These are phyloP conservation scores for Plebejus melissa DNA, from an alignment of 2,888 invertebrate genomes.

Conservation along the genomic window DNA sequence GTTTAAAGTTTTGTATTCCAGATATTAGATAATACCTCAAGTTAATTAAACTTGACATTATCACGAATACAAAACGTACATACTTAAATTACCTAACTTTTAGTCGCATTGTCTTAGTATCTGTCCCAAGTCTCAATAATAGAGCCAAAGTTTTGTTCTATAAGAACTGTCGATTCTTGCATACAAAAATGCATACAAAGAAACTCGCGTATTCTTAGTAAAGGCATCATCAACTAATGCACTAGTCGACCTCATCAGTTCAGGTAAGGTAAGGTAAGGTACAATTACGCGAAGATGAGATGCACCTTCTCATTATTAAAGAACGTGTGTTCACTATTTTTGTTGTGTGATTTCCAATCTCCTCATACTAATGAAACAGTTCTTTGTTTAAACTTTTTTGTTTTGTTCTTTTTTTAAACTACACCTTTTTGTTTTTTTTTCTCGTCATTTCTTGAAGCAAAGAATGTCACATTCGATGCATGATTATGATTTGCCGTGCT, in stretches of 20 bases:
- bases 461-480: neutral
- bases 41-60: too few relatives aligned
- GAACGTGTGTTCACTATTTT: conserved; percentile 43
- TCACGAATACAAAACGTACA: neutral
- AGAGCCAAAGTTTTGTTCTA: neutral
- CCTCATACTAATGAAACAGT: conserved; percentile 30
- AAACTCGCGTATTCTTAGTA: conserved; percentile 28
- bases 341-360: conserved; percentile 44
- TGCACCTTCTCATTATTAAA: conserved; percentile 55
- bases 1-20: too few relatives aligned
- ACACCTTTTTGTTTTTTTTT: conserved; percentile 19
- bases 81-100: neutral
- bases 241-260: conserved; percentile 62
- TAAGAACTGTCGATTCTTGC: neutral
- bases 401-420: conserved; percentile 20
- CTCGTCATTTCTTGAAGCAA: conserved; percentile 10
- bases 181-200: conserved; percentile 6
- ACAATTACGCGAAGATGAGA: conserved; percentile 62
- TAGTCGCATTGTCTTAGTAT: neutral
- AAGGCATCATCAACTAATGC: conserved; percentile 72
- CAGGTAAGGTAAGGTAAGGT: conserved; percentile 32
- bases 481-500: neutral
- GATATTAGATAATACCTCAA: too few relatives aligned
- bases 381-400: conserved; percentile 25
- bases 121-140: neutral